phyloP scores from a whole-genome alignment of 2,797 vertebrate species.

The Lagocephalus sceleratus region DNA sequence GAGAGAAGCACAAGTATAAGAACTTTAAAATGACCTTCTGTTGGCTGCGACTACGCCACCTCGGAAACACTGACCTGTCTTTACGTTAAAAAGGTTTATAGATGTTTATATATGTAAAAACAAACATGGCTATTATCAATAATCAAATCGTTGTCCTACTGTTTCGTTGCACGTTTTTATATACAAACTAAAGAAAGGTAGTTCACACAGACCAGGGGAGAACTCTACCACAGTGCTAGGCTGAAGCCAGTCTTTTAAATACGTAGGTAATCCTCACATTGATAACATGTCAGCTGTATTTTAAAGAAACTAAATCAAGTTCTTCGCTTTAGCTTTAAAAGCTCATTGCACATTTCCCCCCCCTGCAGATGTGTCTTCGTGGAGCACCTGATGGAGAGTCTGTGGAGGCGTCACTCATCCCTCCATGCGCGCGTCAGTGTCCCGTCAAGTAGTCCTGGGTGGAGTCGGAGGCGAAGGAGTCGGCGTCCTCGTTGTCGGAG shows the following conservation, averaged over 20 bases:
- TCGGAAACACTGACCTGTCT: conserved; percentile 75
- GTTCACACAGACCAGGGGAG: conserved; percentile 77
- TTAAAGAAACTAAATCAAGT: conserved; percentile 59
- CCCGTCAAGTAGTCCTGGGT: conserved; percentile 97
- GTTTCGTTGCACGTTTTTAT: conserved; percentile 75
- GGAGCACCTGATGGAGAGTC: conserved; percentile 49
- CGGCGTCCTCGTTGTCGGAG: conserved; percentile 95
- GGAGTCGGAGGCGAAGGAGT: conserved; percentile 97
- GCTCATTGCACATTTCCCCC: conserved; percentile 71
- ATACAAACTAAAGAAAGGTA: conserved; percentile 79
- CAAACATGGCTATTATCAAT: conserved; percentile 81
- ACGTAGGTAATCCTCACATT: conserved; percentile 79
- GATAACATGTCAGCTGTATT: conserved; percentile 72
- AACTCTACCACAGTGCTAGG: conserved; percentile 83
- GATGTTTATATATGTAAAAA: conserved; percentile 81
- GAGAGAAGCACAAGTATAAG: conserved; percentile 59
- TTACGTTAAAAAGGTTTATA: conserved; percentile 77
- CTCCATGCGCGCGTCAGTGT: conserved; percentile 75
- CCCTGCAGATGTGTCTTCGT: conserved; percentile 58
- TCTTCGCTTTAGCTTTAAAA: conserved; percentile 71
- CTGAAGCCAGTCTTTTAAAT: conserved; percentile 63
- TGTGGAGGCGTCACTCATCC: conserved; percentile 35
- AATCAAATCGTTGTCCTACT: conserved; percentile 81
- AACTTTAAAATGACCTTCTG: conserved; percentile 76
- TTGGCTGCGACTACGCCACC: conserved; percentile 56